Conservation (phyloP, 2,113 vertebrate species). For the Rhynchopsitta pachyrhyncha region DNA sequence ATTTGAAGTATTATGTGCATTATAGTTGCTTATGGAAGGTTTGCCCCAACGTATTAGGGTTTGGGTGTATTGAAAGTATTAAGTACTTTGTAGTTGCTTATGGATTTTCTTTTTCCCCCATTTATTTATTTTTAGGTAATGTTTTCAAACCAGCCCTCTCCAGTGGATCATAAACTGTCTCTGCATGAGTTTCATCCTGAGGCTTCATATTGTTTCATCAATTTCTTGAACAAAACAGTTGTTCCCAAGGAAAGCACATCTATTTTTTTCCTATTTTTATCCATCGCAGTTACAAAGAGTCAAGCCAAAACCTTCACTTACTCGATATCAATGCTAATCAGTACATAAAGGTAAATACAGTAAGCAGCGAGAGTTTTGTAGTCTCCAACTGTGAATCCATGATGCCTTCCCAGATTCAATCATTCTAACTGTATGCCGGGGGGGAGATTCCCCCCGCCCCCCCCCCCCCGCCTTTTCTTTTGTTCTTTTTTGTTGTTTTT, state of each 20-base stretch:
- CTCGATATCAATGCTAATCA: neutral
- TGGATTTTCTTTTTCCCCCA: neutral
- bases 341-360: neutral
- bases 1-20: neutral
- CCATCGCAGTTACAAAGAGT: neutral
- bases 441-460: too few species aligned
- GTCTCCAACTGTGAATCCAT: neutral
- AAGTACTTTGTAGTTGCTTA: neutral
- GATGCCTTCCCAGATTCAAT: neutral
- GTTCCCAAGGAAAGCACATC: neutral
- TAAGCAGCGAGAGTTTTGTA: neutral
- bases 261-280: neutral
- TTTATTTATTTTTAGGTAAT: neutral
- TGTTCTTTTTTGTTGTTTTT: too few species aligned
- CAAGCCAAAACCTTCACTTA: neutral
- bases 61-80: neutral
- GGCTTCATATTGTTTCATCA: neutral
- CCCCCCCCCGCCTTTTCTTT: too few species aligned
- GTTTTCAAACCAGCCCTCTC: neutral
- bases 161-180: neutral
- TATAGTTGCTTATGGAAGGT: neutral
- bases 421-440: neutral
- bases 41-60: neutral
- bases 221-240: neutral
- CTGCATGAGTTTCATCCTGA: neutral